Percentiles rank a stretch among this genome's conserved stretches.
Conservation (phyloP, 2,888 invertebrate species). For the Danaus chrysippus region DNA sequence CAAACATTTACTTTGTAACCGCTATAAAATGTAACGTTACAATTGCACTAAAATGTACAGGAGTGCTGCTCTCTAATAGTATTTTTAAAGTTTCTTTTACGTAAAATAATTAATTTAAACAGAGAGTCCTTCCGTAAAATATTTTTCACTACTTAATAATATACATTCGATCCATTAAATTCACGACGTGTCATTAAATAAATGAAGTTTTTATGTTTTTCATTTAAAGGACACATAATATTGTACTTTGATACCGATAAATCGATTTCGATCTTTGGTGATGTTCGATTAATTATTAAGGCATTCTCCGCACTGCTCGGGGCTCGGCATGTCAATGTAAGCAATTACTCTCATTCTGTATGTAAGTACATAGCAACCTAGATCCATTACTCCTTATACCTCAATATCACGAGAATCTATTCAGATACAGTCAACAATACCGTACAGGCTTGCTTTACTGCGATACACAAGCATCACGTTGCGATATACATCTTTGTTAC, state of each 20-base stretch:
- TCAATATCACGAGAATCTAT: slow-evolving; percentile 47
- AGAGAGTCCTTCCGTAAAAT: neutral
- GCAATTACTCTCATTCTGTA: slow-evolving; percentile 62
- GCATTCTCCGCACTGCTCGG: slow-evolving; percentile 58
- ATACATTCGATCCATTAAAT: no score
- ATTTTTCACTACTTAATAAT: neutral
- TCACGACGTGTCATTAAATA: no score
- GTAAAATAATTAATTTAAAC: slow-evolving; percentile 10
- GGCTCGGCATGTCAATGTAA: slow-evolving; percentile 68
- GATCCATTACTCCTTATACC: slow-evolving; percentile 38
- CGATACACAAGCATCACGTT: slow-evolving; percentile 25
- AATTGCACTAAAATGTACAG: slow-evolving; percentile 7
- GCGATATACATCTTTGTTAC: slow-evolving; percentile 55
- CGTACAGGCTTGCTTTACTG: slow-evolving; percentile 30
- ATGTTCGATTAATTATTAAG: slow-evolving; percentile 67
- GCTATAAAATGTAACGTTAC: slow-evolving; percentile 7
- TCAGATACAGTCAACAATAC: slow-evolving; percentile 34
- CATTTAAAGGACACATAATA: neutral
- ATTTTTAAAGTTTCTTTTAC: slow-evolving; percentile 6
- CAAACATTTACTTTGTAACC: slow-evolving; percentile 41
- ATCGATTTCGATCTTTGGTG: slow-evolving; percentile 54
- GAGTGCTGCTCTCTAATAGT: slow-evolving; percentile 3
- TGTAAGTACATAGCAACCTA: slow-evolving; percentile 36
- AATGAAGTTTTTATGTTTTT: no score
- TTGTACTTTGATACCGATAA: slow-evolving; percentile 37